Evolutionary conservation across 2,113 vertebrate genomes (phyloP).

Genomic region (Rhineura floridana): DNA sequence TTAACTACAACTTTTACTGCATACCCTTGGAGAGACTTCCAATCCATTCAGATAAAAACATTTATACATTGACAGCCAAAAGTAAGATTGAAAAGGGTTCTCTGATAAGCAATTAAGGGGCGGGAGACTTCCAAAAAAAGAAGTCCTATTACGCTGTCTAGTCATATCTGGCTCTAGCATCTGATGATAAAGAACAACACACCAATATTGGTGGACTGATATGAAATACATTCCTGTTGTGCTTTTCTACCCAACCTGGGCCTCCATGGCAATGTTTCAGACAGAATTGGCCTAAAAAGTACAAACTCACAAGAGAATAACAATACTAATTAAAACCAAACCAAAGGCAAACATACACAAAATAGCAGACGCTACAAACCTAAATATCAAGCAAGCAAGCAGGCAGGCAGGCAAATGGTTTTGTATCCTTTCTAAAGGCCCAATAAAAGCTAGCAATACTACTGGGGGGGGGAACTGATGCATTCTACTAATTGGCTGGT

Average conservation of each 20-base stretch:
- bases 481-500: too few relatives aligned
- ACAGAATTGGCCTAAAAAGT: not conserved
- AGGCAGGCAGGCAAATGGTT: not conserved
- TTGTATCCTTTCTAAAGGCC: not conserved
- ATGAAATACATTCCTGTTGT: not conserved
- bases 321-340: not conserved
- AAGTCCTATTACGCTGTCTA: not conserved
- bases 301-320: not conserved
- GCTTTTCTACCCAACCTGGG: not conserved
- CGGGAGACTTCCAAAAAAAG: not conserved
- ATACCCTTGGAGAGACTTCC: not conserved
- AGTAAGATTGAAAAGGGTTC: slow-evolving; percentile 10
- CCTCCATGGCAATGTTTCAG: not conserved
- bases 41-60: not conserved
- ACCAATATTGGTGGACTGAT: not conserved
- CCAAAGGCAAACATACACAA: not conserved
- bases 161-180: not conserved
- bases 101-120: not conserved
- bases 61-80: not conserved
- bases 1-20: not conserved
- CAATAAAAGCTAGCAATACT: not conserved
- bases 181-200: not conserved
- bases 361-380: not conserved
- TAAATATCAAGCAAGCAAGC: not conserved
- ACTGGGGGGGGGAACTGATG: not conserved